These are phyloP conservation scores for Cottus gobio DNA, from an alignment of 2,113 vertebrate genomes.

Conservation along the genomic window DNA sequence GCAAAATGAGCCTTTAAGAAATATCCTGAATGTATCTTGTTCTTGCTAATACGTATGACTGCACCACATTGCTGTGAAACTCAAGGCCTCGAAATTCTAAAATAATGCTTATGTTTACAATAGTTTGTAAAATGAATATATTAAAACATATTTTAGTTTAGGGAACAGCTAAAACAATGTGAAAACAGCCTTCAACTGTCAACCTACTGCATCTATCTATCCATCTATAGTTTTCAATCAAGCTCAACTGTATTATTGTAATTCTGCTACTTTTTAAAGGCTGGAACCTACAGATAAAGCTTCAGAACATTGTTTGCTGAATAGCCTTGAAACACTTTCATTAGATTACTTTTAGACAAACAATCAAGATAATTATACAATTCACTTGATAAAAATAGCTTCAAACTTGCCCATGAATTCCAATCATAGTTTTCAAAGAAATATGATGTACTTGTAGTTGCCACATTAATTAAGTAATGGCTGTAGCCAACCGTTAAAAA, in stretches of 20 bases:
- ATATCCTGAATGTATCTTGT: background rate
- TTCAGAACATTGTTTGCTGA: background rate
- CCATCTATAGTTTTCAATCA: background rate
- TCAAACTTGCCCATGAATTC: background rate
- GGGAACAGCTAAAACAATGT: background rate
- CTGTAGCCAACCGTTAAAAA: background rate
- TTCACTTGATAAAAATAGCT: background rate
- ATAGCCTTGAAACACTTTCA: background rate
- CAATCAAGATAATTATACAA: background rate
- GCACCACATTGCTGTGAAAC: background rate
- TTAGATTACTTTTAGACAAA: background rate
- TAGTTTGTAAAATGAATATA: background rate
- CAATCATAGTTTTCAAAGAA: background rate
- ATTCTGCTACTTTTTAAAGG: background rate
- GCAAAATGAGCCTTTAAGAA: background rate
- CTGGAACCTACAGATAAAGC: background rate
- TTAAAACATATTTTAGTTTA: background rate
- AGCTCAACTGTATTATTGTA: background rate
- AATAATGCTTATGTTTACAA: background rate
- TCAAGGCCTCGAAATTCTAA: background rate
- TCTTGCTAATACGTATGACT: background rate
- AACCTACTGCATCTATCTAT: background rate
- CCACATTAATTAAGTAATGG: background rate
- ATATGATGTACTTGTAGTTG: background rate
- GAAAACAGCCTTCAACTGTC: background rate